Conservation (phyloP, 2,113 vertebrate species). For the Sphyrna mokarran region DNA sequence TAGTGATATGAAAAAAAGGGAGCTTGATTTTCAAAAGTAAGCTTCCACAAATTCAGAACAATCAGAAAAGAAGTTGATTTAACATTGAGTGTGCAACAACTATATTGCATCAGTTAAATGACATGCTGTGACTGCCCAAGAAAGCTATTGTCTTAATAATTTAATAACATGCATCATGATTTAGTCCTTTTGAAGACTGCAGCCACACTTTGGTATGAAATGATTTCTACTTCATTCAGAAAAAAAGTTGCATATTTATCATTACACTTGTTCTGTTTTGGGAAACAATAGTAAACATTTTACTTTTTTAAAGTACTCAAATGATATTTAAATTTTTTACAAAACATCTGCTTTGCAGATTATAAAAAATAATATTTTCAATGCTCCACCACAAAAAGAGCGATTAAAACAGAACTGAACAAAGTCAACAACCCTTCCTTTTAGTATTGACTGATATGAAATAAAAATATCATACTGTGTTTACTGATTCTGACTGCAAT, state of each 20-base stretch:
- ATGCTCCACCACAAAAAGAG: not conserved
- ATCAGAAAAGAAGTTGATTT: not conserved
- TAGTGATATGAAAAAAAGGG: no score
- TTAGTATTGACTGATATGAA: not conserved
- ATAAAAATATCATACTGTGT: not conserved
- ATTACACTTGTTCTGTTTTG: not conserved
- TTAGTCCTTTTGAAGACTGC: not conserved
- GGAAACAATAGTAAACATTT: not conserved
- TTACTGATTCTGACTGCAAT: not conserved
- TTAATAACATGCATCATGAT: not conserved
- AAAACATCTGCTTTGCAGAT: not conserved
- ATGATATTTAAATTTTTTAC: not conserved
- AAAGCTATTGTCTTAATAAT: not conserved
- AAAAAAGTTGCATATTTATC: not conserved
- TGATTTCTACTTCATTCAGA: not conserved
- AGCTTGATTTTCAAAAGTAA: no score
- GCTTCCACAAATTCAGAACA: no score
- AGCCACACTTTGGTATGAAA: not conserved
- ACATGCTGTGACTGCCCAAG: not conserved
- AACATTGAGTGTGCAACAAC: not conserved
- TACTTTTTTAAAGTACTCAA: not conserved
- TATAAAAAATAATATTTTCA: not conserved
- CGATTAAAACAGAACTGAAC: not conserved
- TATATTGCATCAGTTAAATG: not conserved
- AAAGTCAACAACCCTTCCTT: not conserved